phyloP scores from a whole-genome alignment of 2,113 vertebrate genomes.

The Turnix velox region DNA sequence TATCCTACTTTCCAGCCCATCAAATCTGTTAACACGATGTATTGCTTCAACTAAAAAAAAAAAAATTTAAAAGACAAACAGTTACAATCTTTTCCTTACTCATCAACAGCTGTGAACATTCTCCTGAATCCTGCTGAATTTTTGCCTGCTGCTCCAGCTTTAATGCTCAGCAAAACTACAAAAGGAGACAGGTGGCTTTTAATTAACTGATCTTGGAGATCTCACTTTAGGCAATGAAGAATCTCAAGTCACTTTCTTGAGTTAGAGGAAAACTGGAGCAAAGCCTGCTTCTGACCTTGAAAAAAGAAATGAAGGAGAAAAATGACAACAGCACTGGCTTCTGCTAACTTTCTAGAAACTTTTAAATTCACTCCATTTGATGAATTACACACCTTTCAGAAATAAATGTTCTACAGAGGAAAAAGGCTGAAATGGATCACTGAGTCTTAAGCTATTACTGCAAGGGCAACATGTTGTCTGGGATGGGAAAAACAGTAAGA shows the following conservation, averaged over 20 bases:
- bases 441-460: neutral
- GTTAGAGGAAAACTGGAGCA: neutral
- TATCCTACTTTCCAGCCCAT: neutral
- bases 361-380: neutral
- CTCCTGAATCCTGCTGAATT: neutral
- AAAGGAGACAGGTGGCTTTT: neutral
- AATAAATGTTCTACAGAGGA: neutral
- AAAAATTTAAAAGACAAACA: neutral
- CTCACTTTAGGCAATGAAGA: neutral
- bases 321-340: neutral
- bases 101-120: neutral
- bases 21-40: neutral
- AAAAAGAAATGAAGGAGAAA: neutral
- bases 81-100: neutral
- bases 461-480: neutral
- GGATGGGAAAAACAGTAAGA: neutral
- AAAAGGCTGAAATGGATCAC: neutral
- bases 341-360: neutral
- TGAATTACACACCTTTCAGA: neutral
- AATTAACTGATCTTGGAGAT: neutral
- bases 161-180: neutral
- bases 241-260: neutral
- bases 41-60: neutral
- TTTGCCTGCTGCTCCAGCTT: neutral
- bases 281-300: neutral